Base-by-base conservation (phyloP, 1,140 invertebrate genomes). In the Samia ricini region DNA sequence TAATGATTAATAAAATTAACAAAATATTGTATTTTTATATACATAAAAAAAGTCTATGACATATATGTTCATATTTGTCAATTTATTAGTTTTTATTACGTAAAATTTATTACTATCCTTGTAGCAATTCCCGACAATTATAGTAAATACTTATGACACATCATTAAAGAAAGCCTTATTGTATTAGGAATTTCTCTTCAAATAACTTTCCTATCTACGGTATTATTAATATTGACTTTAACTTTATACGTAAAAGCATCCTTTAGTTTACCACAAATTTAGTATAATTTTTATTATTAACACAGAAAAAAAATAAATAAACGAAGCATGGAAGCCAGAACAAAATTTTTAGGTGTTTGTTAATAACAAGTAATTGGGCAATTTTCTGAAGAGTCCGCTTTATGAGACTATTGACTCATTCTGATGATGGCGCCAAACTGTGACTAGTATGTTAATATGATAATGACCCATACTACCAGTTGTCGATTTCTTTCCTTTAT, bases 361-460 rank as follows among this genome's bases (percentile, higher is more conserved):
- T 63, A 65, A 71, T 70, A 71, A 60, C 56, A 63, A 62, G 62
- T 63, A 69, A 76, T 73, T 60, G 60, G 65, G 66, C 63, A 69
- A 66, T 70, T 70, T 66, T 63, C 51, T 66, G 52, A 60, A 66
- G 68, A 66, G 18, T 19, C 42, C 49, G 36, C 60, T 69, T 76
- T 69, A 72, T 65, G 64, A 24, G 63, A 65, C 42, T 63, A 58
- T 69, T 76, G 74, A 76, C 68, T 76, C 74, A 69, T 66, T 26
- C 57, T 24, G 21, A 52, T 23, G 51, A 57, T 59, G 70, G 70
- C 71, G 73, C 73, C 73, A 65, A 72, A 63, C 57, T 65, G 48
- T 67, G 68, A 69, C 74, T 58, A 69, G 68, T 73, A 76, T 73
- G 68, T 23, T 69, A 76, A 76, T 73, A 10, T 64, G 60, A 50